A percentile compares a stretch with the other conserved stretches of the same genome.
Conservation (phyloP, 2,797 vertebrate genomes). For the Scolopax bukidnonensis region DNA sequence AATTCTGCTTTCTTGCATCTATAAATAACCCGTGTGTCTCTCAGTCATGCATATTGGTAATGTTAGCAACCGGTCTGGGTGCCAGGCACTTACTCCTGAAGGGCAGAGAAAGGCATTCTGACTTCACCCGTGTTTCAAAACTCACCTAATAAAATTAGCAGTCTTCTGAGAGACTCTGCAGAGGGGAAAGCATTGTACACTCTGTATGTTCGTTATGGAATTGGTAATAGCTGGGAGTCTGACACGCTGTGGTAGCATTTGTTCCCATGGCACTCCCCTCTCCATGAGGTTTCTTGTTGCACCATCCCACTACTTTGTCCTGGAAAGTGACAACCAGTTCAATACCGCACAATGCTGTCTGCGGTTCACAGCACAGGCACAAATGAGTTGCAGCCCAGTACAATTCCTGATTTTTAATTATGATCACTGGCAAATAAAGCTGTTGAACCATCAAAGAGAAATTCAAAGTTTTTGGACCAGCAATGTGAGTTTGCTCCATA, state of each 20-base stretch:
- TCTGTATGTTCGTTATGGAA: not conserved
- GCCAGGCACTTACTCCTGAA: not conserved
- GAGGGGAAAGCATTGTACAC: not conserved
- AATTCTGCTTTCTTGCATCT: slow-evolving; percentile 33
- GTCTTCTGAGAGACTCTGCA: not conserved
- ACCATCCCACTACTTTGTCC: not conserved
- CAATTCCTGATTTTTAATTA: not conserved
- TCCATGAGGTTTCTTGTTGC: not conserved
- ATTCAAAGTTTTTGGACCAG: not conserved
- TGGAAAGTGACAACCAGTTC: not conserved
- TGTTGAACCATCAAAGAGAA: not conserved
- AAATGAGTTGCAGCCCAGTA: rapidly evolving
- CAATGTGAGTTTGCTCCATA: not conserved
- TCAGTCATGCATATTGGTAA: not conserved
- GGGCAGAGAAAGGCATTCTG: not conserved
- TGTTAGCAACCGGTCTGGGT: not conserved
- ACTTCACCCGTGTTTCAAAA: not conserved
- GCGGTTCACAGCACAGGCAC: rapidly evolving
- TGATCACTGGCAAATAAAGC: not conserved
- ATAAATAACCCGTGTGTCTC: slow-evolving; percentile 17
- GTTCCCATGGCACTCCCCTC: not conserved
- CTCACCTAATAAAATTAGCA: not conserved
- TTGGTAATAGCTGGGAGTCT: not conserved
- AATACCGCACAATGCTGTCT: rapidly evolving
- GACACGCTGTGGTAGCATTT: not conserved